Conservation (phyloP, 2,888 invertebrate species). For the Platynereis dumerilii region DNA sequence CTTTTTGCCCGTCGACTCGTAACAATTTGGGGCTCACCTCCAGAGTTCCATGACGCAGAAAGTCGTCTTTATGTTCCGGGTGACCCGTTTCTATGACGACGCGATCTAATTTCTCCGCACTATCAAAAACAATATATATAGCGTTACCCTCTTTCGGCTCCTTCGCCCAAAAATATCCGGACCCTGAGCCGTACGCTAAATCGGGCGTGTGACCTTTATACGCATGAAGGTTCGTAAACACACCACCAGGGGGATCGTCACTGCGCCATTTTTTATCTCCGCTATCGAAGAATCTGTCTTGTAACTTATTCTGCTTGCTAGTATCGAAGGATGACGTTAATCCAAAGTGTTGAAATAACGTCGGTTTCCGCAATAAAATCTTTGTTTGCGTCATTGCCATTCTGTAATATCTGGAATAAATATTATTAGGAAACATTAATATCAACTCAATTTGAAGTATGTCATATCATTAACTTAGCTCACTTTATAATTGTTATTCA, state of each 20-base stretch:
- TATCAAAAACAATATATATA: conserved; percentile 29
- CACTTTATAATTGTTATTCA: no score
- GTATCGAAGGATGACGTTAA: conserved; percentile 54
- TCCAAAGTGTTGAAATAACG: conserved; percentile 44
- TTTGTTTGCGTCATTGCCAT: conserved; percentile 32
- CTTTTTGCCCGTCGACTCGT: not conserved
- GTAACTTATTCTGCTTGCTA: conserved; percentile 55
- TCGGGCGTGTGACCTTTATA: conserved; percentile 51
- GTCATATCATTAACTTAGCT: no score
- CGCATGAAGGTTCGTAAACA: conserved; percentile 55
- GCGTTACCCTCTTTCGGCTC: conserved; percentile 20
- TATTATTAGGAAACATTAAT: no score
- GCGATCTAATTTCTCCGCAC: conserved; percentile 4
- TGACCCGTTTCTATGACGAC: conserved; percentile 31
- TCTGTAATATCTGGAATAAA: conserved; percentile 27
- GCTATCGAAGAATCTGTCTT: conserved; percentile 50
- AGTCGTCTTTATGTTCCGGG: conserved; percentile 15
- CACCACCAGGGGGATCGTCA: conserved; percentile 57
- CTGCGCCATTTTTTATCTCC: conserved; percentile 35
- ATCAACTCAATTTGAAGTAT: no score
- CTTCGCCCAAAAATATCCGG: conserved; percentile 36
- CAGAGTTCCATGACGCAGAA: conserved; percentile 23
- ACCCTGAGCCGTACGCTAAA: conserved; percentile 48
- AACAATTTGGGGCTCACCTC: conserved; percentile 20
- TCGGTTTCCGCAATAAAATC: conserved; percentile 36